Evolutionary conservation across 2,113 vertebrate genomes (phyloP).

Genomic region (Podiceps cristatus): DNA sequence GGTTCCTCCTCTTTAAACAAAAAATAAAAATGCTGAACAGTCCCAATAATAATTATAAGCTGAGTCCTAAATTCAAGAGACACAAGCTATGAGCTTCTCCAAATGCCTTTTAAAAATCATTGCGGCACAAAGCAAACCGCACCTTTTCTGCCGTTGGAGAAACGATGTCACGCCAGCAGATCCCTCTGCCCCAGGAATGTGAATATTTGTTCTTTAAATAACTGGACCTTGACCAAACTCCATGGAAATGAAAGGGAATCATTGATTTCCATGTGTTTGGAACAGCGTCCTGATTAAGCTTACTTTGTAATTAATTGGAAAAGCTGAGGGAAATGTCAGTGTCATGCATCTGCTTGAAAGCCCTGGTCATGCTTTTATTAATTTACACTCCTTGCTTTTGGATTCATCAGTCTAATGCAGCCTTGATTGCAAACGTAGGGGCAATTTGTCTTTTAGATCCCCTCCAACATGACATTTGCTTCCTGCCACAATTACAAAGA

Average conservation of each 20-base stretch:
- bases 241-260: not conserved
- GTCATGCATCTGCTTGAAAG: not conserved
- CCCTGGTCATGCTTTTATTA: not conserved
- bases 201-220: constrained; percentile 31
- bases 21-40: not conserved
- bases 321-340: not conserved
- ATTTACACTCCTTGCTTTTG: not conserved
- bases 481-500: constrained; percentile 49
- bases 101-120: not conserved
- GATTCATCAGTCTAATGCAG: not conserved
- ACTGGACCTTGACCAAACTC: not conserved
- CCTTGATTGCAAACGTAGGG: constrained; percentile 3
- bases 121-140: not conserved
- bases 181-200: not conserved
- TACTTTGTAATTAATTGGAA: constrained; percentile 2
- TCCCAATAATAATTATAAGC: not conserved
- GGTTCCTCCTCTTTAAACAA: not conserved
- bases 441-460: constrained; percentile 43
- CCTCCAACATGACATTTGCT: not conserved
- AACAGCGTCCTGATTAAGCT: not conserved
- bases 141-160: not conserved
- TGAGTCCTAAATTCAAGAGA: not conserved
- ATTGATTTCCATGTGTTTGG: constrained; percentile 17
- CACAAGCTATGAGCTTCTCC: not conserved
- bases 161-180: not conserved